These are phyloP conservation scores for Alces alces DNA, from an alignment of 2,113 vertebrate genomes.

Conservation along the genomic window DNA sequence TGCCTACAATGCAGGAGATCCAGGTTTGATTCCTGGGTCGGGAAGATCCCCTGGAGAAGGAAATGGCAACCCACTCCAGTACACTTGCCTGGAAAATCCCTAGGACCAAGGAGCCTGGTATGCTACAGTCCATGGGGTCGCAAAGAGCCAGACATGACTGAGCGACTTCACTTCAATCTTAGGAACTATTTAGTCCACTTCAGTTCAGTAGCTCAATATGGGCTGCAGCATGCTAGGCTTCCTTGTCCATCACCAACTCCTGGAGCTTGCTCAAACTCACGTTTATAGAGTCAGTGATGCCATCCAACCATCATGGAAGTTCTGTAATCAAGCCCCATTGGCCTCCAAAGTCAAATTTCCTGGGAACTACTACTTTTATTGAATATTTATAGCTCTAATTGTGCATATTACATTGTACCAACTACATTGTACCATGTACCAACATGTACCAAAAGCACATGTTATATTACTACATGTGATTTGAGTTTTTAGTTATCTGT, in stretches of 20 bases:
- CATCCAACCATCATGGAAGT: background rate
- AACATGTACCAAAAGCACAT: background rate
- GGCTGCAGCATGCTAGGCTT: background rate
- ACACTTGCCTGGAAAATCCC: too few species aligned
- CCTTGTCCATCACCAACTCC: background rate
- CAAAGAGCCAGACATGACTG: too few species aligned
- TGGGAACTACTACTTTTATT: background rate
- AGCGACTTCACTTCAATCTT: too few species aligned
- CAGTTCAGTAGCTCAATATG: background rate
- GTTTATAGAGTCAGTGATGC: background rate
- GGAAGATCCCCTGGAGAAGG: too few species aligned
- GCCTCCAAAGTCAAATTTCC: background rate
- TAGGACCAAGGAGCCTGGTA: too few species aligned
- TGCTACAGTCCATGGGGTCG: too few species aligned
- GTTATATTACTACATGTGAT: background rate
- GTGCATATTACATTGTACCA: background rate
- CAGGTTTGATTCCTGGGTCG: too few species aligned
- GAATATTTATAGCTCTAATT: background rate
- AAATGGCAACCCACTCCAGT: too few species aligned
- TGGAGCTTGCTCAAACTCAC: background rate
- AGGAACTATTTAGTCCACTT: background rate
- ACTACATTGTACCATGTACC: background rate
- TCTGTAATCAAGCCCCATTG: background rate
- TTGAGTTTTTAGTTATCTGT: background rate
- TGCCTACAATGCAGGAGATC: too few species aligned